Conservation (phyloP, 1,140 invertebrate genomes). For the Philaenus spumarius region DNA sequence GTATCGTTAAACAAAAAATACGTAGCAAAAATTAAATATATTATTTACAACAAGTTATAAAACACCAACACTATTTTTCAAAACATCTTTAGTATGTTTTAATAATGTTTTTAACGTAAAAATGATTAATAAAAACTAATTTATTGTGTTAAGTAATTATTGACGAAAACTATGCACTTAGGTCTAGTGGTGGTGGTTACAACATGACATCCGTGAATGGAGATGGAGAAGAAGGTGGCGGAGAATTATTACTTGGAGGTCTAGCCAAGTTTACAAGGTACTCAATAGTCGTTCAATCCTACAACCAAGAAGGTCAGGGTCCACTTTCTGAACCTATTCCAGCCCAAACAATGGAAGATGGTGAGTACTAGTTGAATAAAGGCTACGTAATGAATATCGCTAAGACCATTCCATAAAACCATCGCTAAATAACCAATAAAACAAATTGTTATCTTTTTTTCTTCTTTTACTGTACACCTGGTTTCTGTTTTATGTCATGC, state of each 20-base stretch:
- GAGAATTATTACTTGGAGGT: slow-evolving; percentile 54
- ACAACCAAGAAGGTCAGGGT: slow-evolving; percentile 76
- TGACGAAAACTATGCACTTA: neutral
- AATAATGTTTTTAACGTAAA: neutral
- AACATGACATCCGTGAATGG: slow-evolving; percentile 63
- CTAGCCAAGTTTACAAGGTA: slow-evolving; percentile 74
- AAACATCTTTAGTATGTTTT: no score
- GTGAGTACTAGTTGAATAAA: no score
- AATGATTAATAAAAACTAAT: neutral
- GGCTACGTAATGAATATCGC: no score
- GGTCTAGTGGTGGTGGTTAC: slow-evolving; percentile 35
- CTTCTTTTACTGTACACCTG: no score
- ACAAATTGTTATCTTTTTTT: no score
- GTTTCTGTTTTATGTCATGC: no score
- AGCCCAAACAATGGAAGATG: slow-evolving; percentile 75
- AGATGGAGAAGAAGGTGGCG: slow-evolving; percentile 58
- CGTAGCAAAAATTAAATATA: no score
- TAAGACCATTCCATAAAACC: no score
- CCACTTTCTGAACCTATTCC: slow-evolving; percentile 65
- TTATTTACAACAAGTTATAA: no score
- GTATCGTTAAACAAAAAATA: no score
- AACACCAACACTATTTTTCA: no score
- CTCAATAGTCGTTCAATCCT: slow-evolving; percentile 73
- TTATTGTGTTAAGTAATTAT: neutral
- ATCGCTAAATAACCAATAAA: no score